Percentiles rank a stretch among this genome's conserved stretches.
Evolutionary conservation across 2,888 invertebrate species (phyloP).

Genomic region (Hetaerina titia): DNA sequence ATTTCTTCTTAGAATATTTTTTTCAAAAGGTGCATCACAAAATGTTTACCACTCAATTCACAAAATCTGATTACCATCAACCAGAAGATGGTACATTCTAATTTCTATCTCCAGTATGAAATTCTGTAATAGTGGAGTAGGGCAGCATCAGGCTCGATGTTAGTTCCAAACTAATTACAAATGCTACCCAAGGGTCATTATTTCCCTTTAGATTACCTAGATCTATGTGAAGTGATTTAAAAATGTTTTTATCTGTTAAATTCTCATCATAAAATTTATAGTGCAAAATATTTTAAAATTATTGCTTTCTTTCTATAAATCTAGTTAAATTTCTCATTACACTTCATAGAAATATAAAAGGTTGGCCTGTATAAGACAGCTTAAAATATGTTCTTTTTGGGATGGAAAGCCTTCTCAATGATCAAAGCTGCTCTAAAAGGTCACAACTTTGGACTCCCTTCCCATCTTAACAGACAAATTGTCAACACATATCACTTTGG

Average conservation of each 20-base stretch:
- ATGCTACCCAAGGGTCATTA: neutral
- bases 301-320: constrained; percentile 56
- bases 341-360: constrained; percentile 44
- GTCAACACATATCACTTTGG: constrained; percentile 49
- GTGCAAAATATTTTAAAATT: constrained; percentile 61
- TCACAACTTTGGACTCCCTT: constrained; percentile 13
- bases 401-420: constrained; percentile 8
- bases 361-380: constrained; percentile 11
- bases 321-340: constrained; percentile 28
- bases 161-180: neutral
- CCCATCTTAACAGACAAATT: neutral
- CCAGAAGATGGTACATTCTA: neutral
- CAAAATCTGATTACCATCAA: neutral
- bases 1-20: constrained; percentile 43
- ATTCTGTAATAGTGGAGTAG: neutral
- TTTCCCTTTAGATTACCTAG: neutral
- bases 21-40: constrained; percentile 43
- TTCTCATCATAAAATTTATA: constrained; percentile 32
- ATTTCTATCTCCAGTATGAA: neutral
- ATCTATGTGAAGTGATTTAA: constrained; percentile 40
- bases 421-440: neutral
- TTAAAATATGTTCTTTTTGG: constrained; percentile 46
- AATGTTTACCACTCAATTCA: constrained; percentile 2
- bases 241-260: constrained; percentile 27
- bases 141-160: neutral